Evolutionary conservation across 2,888 invertebrate genomes (phyloP), one percentile per base, ranked within the genome.

Genomic region (Drosophila ezoana): DNA sequence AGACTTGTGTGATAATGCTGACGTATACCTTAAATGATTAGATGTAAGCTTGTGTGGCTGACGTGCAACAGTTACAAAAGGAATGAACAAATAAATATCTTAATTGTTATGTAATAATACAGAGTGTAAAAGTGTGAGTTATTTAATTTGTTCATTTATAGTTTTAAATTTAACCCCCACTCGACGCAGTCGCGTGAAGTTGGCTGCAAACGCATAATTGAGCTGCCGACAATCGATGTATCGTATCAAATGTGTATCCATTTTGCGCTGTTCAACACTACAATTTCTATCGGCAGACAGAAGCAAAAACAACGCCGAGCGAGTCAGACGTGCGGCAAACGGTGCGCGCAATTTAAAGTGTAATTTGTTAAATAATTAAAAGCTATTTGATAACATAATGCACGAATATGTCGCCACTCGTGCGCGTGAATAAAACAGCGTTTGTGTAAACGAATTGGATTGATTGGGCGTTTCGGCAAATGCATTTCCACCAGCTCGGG

Each of bases 1-100:
- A 58, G 70, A 63, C 67, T 72, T 72, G 52, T 83, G 88, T 83
- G 82, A 87, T 83, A 84, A 62, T 68, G 81, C 72, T 77, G 78
- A 80, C 83, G 59, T 72, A 63, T 76, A 72, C 72, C 72, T 76
- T 76, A 52, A 57, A 64, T 45, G 35, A 5, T 18, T 76, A 74
- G 72, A 16, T 57, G 16, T 52, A 66, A 71, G 65, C 13, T 44
- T 48, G 47, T 47, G 33, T n/a, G 43, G 10, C 32, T 37, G 14
- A 45, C 47, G 63, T 58, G 53, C 38, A 77, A 64, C 23, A 9
- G 58, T 53, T 79, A 65, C 80, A 79, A 79, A 66, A 18, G 14
- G 56, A 54, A 43, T 65, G 72, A 83, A 76, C 67, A 79, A 81
- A 82, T 77, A 80, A 73, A 75, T 69, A 69, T 57, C 14, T 33